A percentile compares a stretch with the other conserved stretches of the same genome.
Conservation (phyloP, 2,797 vertebrate genomes). For the Pelobates cultripes region DNA sequence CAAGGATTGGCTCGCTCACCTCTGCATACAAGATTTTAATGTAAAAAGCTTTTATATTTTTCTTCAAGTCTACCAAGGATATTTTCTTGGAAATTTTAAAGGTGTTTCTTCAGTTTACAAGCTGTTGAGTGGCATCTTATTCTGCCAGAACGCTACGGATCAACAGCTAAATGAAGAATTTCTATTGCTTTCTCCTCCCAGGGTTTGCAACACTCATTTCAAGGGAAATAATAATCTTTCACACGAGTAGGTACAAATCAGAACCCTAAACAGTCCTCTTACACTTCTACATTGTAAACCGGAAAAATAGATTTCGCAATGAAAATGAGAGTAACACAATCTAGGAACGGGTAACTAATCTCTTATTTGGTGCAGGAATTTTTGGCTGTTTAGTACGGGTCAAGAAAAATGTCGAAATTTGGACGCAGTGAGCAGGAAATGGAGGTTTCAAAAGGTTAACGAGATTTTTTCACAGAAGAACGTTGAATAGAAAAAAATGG, state of each 20-base stretch:
- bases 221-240: conserved; percentile 73
- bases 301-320: too few relatives aligned
- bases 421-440: conserved; percentile 28
- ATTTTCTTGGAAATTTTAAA: conserved; percentile 69
- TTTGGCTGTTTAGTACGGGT: too few relatives aligned
- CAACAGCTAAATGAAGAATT: conserved; percentile 74
- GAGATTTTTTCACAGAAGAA: background rate
- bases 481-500: too few relatives aligned
- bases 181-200: conserved; percentile 72
- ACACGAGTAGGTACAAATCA: conserved; percentile 64
- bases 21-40: background rate
- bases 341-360: too few relatives aligned
- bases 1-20: background rate
- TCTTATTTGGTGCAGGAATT: too few relatives aligned
- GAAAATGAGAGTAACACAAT: too few relatives aligned
- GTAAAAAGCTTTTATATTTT: background rate
- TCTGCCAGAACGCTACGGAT: conserved; percentile 72
- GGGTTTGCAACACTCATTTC: conserved; percentile 73
- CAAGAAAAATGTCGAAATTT: conserved; percentile 53
- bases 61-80: conserved; percentile 28
- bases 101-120: conserved; percentile 68
- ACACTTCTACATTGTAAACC: too few relatives aligned
- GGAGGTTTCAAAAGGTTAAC: conserved; percentile 34
- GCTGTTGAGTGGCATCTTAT: conserved; percentile 68
- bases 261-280: background rate